These are phyloP conservation scores for Lasioglossum lativentre DNA, from an alignment of 2,888 invertebrate species.

Conservation along the genomic window DNA sequence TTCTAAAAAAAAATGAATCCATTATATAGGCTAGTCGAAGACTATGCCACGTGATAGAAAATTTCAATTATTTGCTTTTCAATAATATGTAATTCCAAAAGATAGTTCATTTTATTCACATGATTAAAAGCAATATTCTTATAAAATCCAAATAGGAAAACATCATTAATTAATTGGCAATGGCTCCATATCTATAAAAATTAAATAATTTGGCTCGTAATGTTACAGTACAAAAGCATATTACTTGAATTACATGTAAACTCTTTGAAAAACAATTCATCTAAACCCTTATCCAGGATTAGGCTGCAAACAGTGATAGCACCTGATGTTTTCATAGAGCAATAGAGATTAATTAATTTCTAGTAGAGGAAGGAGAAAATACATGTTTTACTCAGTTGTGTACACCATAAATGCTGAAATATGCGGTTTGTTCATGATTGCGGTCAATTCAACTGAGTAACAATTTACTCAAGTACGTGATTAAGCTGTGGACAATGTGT, in stretches of 20 bases:
- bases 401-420: background rate
- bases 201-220: too few relatives aligned
- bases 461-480: slow-evolving; percentile 5
- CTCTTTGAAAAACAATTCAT: background rate
- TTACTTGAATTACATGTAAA: background rate
- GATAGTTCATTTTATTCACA: too few relatives aligned
- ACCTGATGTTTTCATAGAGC: background rate
- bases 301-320: background rate
- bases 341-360: background rate
- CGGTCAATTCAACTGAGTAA: background rate
- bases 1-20: too few relatives aligned
- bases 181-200: too few relatives aligned
- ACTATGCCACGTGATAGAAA: too few relatives aligned
- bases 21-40: too few relatives aligned
- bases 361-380: background rate
- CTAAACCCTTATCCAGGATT: background rate
- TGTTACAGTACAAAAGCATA: background rate
- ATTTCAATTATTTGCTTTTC: too few relatives aligned
- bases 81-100: too few relatives aligned
- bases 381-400: background rate
- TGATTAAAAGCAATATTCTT: too few relatives aligned
- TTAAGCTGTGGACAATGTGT: background rate
- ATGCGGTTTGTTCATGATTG: background rate
- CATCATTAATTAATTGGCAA: too few relatives aligned
- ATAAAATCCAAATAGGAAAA: too few relatives aligned